Evolutionary conservation across 2,888 invertebrate genomes (phyloP).

Genomic region (Acleris holmiana): DNA sequence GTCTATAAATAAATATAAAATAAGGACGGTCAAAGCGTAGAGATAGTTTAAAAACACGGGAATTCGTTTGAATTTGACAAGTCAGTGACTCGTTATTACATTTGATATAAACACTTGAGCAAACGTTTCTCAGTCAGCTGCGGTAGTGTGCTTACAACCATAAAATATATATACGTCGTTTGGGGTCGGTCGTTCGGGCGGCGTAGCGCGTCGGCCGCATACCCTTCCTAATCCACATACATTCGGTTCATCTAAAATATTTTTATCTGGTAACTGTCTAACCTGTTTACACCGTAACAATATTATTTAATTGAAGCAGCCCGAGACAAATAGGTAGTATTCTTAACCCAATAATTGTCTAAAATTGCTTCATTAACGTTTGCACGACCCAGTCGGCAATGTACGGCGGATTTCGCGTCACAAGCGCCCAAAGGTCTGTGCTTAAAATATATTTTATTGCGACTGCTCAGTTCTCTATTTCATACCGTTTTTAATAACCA

Average conservation of each 20-base stretch:
- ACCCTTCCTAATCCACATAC: conserved; percentile 11
- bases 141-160: conserved; percentile 18
- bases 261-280: background rate
- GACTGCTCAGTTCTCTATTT: too few species aligned
- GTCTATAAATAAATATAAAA: conserved; percentile 14
- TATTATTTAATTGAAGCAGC: too few species aligned
- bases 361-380: too few species aligned
- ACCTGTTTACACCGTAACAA: too few species aligned
- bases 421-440: too few species aligned
- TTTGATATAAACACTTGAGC: conserved; percentile 15
- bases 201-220: conserved; percentile 27
- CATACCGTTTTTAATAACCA: too few species aligned
- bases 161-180: conserved; percentile 9
- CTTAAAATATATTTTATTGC: too few species aligned
- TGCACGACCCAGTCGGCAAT: too few species aligned
- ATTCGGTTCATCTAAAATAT: background rate
- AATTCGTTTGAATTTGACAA: background rate
- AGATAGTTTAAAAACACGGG: background rate
- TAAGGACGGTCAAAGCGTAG: conserved; percentile 21
- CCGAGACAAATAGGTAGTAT: too few species aligned
- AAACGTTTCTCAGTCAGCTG: conserved; percentile 16
- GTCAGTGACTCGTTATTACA: background rate
- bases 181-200: conserved; percentile 31
- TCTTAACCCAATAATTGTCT: too few species aligned
- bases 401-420: too few species aligned